Base-by-base conservation (phyloP, 1,140 invertebrate genomes). In the Pseudomyrmex dendroicus region DNA sequence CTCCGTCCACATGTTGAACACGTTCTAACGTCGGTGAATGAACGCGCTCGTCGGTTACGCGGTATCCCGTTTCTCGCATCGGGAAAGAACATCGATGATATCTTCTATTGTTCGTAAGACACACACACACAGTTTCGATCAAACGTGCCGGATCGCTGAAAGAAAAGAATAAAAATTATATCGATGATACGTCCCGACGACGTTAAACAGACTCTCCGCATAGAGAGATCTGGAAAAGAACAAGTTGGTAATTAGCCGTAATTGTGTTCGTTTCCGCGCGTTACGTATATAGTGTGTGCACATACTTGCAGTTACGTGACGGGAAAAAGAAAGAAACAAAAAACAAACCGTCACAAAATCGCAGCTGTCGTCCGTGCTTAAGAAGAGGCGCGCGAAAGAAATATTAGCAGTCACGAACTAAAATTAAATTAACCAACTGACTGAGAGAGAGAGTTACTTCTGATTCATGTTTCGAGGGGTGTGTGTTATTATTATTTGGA, bases 351-450 rank as follows among this genome's bases (percentile, higher is more conserved):
- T 56, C 35, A 61, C 35, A 22, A 72, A 73, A 61, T 52, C 13
- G 48, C 8, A n/a, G 52, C n/a, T 46, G 1, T 17, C 62, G 46
- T 13, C 4, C 10, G 46, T 59, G 44, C 25, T 73, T 50, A 50
- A 17, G 52, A 17, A 20, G 5, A 70, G 54, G 20, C 35, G 9
- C 8, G n/a, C 9, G n/a, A 25, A 10, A 17, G 22, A 44, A 2
- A 20, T 1, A 57, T 17, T 1, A 54, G 50, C 22, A 17, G 63
- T 44, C 59, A 25, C 48, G 56, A 57, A 83, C 83, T 89, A 90
- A 90, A 84, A 90, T 90, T 90, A 90, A 88, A 85, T 89, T 90
- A 87, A 66, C 62, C 78, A 80, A 89, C 82, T 84, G 76, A 62
- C 70, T 66, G 76, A 78, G 72, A 85, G 13, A 13, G 35, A 85